Evolutionary conservation across 2,888 invertebrate genomes (phyloP), one percentile per base, ranked within the genome.

Genomic region (Spialia ferax): DNA sequence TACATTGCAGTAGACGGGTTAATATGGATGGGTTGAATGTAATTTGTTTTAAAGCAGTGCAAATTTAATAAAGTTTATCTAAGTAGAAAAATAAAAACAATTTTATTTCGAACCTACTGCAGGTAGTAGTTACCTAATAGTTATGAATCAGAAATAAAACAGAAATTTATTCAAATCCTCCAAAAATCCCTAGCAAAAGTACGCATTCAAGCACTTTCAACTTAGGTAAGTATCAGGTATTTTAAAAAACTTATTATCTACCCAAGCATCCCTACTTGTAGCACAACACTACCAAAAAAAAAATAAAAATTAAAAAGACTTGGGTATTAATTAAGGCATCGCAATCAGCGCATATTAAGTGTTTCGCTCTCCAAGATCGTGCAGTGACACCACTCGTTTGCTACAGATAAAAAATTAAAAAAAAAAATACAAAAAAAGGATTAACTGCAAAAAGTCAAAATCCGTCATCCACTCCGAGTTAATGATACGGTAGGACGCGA

Each of bases 401-500:
- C 78, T 85, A 84, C 86, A 88, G 88, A 88, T 87, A 90, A 91
- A 86, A 60, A 65, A 59, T 52, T 45, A 4, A 52, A 66, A 87
- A 38, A 91, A 88, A 86, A 60, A 65, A 59, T 52, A 59, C 11
- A 52, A 66, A 87, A 38, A 91, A 88, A 86, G 83, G 84, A 91
- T 92, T 91, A 93, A 86, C 81, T 84, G 80, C 86, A 91, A 93
- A 92, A 92, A 91, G 87, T 85, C 91, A 91, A 91, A 91, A 85
- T 80, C 80, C 91, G 91, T 90, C 91, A 85, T 80, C 90, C 93
- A 92, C 93, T 93, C 85, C 87, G 89, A 92, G 93, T 93, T 93
- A 93, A 93, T 93, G 93, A 93, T 93, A 93, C 93, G 93, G 88
- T 88, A 91, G 86, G 92, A 87, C 83, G 88, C 83, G 85, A 93